Percentiles rank a stretch among this genome's conserved stretches.
phyloP scores from a whole-genome alignment of 2,888 invertebrate species.

The Drosophila subsilvestris region DNA sequence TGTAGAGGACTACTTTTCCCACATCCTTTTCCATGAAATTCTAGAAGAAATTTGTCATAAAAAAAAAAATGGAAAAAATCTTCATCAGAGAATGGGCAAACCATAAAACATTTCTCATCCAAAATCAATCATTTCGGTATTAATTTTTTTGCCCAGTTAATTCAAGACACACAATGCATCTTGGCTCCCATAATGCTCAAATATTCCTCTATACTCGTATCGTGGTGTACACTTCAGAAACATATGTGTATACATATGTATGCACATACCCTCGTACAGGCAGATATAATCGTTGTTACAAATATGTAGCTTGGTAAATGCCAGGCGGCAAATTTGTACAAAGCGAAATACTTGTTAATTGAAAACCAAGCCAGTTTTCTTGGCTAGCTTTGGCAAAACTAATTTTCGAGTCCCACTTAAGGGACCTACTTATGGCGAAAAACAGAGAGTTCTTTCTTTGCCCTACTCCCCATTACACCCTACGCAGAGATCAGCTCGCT shows the following conservation, averaged over 20 bases:
- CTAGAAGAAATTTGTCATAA: too few species aligned
- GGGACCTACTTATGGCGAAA: not conserved
- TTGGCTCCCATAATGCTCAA: too few species aligned
- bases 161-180: too few species aligned
- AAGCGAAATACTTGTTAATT: conserved; percentile 37
- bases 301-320: conserved; percentile 32
- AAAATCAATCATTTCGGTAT: too few species aligned
- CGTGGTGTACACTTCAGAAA: not conserved
- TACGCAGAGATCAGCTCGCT: too few species aligned
- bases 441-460: conserved; percentile 25
- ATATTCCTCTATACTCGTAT: too few species aligned
- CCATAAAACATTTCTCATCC: too few species aligned
- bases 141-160: too few species aligned
- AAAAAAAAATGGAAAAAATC: too few species aligned
- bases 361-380: conserved; percentile 11
- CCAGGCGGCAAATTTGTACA: conserved; percentile 30
- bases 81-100: too few species aligned
- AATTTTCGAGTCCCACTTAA: conserved; percentile 8
- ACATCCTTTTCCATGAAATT: conserved; percentile 95
- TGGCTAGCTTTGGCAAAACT: conserved; percentile 7
- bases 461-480: too few species aligned
- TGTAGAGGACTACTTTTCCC: conserved; percentile 96
- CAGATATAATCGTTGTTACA: conserved; percentile 22
- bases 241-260: too few species aligned
- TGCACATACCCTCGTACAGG: not conserved